Evolutionary conservation across 1,140 invertebrate genomes (phyloP).

Genomic region (Zophobas atratus): DNA sequence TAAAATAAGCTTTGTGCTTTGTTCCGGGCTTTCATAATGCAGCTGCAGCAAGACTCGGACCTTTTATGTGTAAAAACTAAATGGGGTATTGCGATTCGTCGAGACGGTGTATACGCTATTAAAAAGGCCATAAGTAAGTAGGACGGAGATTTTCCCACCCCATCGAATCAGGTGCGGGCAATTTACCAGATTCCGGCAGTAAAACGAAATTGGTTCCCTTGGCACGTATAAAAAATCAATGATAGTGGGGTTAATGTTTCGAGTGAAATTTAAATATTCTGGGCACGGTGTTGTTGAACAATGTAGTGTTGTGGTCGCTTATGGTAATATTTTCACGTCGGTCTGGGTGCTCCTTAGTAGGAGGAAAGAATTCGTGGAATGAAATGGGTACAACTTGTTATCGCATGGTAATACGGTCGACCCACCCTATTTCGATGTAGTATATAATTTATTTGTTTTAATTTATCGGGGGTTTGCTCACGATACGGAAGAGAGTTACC

Average conservation of each 20-base stretch:
- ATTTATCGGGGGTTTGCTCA: neutral
- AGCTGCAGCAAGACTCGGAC: too few relatives aligned
- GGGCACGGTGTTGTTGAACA: constrained; percentile 12
- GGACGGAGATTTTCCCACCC: neutral
- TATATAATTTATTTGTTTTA: constrained; percentile 11
- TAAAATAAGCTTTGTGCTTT: constrained; percentile 37
- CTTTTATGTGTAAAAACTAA: too few relatives aligned
- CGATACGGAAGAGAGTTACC: neutral
- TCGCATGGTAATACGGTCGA: constrained; percentile 17
- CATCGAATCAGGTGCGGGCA: neutral
- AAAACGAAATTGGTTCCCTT: neutral
- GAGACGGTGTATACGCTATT: too few relatives aligned
- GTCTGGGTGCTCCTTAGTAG: constrained; percentile 38
- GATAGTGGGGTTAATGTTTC: constrained; percentile 33
- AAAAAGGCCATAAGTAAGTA: neutral
- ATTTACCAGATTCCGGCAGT: neutral
- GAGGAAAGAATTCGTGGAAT: constrained; percentile 38
- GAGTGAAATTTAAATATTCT: constrained; percentile 36
- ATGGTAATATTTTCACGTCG: constrained; percentile 40
- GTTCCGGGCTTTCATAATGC: neutral
- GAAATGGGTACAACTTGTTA: constrained; percentile 38
- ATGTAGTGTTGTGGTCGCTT: constrained; percentile 27
- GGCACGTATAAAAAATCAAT: constrained; percentile 1
- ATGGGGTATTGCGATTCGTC: too few relatives aligned
- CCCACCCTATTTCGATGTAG: constrained; percentile 4